Conservation (phyloP, 2,113 vertebrate genomes). For the Siniperca knerii region DNA sequence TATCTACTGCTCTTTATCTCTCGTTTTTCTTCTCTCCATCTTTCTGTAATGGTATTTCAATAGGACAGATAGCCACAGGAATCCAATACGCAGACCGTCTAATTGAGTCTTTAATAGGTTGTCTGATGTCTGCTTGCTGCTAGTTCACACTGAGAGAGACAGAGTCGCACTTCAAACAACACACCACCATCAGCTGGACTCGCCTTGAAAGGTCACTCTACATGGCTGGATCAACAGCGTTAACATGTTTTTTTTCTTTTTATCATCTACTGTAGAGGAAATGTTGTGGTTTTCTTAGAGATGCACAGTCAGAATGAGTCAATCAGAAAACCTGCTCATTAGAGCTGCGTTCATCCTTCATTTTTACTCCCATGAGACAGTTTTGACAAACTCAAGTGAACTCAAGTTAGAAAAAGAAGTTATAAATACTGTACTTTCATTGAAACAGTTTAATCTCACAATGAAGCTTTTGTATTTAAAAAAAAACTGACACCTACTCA, state of each 20-base stretch:
- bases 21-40: constrained; percentile 54
- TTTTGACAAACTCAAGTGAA: neutral
- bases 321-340: constrained; percentile 31
- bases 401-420: neutral
- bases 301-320: neutral
- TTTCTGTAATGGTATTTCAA: constrained; percentile 75
- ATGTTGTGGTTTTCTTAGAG: neutral
- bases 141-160: constrained; percentile 66
- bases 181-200: constrained; percentile 48
- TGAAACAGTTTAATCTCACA: neutral
- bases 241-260: constrained; percentile 33
- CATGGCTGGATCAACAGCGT: constrained; percentile 22
- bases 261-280: neutral
- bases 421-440: constrained; percentile 12
- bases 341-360: constrained; percentile 1
- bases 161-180: constrained; percentile 60
- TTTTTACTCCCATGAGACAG: neutral
- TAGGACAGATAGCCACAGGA: constrained; percentile 77
- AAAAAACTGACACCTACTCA: neutral
- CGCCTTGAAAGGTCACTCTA: constrained; percentile 58
- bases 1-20: constrained; percentile 69
- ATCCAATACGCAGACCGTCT: constrained; percentile 71
- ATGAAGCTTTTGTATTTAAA: neutral
- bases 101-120: constrained; percentile 79
- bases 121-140: constrained; percentile 71